Evolutionary conservation across 1,140 invertebrate species (phyloP), one percentile per base, ranked within the genome.

Genomic region (Tetramorium parvispinum): DNA sequence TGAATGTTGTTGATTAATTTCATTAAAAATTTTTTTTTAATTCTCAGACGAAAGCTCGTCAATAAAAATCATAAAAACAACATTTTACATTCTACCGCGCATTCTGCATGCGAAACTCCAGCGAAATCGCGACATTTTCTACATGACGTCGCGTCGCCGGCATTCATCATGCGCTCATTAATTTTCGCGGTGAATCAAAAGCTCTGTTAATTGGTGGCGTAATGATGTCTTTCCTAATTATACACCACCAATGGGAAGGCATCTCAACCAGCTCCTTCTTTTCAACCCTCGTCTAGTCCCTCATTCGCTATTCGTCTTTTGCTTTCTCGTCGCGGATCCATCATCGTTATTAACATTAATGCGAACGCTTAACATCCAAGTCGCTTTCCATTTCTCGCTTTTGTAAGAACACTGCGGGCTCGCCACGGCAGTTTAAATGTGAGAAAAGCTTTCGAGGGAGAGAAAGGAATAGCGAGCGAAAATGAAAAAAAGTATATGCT

Each of bases 281-380:
- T 3, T 11, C 49, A 68, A 43, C 27, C 27, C 18, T 18, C 21
- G 7, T 51, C 32, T 40, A 24, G 21, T 13, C 24, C 40, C n/a
- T 59, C 68, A 21, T 51, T 68, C 37, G 3, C 40, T 59, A 16
- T 37, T 32, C 24, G 11, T 10, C 32, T 49, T n/a, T 63, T 13
- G 32, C 10, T 40, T 27, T n/a, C 21, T 55, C 13, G 37, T 87
- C 85, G 78, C 85, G 59, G 70, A 82, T 85, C 91, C 90, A 92
- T 92, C 89, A 91, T 88, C 70, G 65, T 92, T 91, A 91, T 91
- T 91, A 91, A 91, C 79, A 55, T 86, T 86, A 88, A 88, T 79
- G 85, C 73, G 71, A 77, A 53, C 68, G 66, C 87, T 88, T 86
- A 91, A 88, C 87, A 81, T 85, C 61, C 89, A 79, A 59, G 71